Evolutionary conservation across 2,797 vertebrate species (phyloP).

Genomic region (Myotis myotis): DNA sequence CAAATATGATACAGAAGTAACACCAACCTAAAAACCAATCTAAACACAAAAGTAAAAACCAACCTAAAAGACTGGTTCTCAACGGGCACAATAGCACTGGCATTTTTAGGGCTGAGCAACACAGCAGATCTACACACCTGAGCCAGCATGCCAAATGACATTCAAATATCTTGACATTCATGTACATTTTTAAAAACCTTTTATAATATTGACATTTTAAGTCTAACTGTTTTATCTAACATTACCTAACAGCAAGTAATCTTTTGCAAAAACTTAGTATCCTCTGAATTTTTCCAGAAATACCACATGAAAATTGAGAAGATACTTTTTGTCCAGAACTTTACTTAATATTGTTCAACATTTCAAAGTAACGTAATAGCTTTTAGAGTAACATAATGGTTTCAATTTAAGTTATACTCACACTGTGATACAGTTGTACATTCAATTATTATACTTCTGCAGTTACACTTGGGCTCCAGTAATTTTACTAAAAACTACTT

Average conservation of each 20-base stretch:
- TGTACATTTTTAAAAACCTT: neutral
- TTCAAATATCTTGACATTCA: neutral
- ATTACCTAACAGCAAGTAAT: neutral
- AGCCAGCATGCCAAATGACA: neutral
- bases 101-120: neutral
- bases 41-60: neutral
- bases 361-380: slow-evolving; percentile 6
- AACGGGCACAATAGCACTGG: neutral
- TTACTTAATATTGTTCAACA: neutral
- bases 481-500: neutral
- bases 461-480: neutral
- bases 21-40: neutral
- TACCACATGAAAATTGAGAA: neutral
- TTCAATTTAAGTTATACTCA: neutral
- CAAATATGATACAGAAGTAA: neutral
- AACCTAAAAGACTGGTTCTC: neutral
- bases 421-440: neutral
- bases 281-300: neutral
- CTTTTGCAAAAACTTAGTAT: neutral
- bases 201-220: neutral
- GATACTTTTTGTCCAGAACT: neutral
- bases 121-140: neutral
- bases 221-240: neutral
- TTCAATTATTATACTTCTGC: neutral
- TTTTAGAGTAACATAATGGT: neutral